Evolutionary conservation across 2,888 invertebrate genomes (phyloP).

Genomic region (Polietes domitor): DNA sequence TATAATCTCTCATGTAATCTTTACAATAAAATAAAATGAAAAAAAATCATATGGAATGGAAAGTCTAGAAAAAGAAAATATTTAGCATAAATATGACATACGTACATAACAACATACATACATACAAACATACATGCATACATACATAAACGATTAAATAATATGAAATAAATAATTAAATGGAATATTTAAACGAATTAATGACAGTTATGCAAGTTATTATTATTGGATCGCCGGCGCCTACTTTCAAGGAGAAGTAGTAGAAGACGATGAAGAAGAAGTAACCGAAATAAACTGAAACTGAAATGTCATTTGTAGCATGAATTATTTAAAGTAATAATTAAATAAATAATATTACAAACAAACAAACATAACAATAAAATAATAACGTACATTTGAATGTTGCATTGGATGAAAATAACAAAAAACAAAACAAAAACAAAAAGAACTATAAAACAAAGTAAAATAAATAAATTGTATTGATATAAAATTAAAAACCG

Average conservation of each 20-base stretch:
- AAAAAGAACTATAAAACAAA: constrained; percentile 9
- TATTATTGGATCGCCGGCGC: neutral
- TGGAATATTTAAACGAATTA: constrained; percentile 16
- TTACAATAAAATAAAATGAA: constrained; percentile 31
- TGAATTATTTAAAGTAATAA: constrained; percentile 49
- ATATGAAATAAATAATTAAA: constrained; percentile 38
- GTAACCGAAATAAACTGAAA: neutral
- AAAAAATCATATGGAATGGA: constrained; percentile 22
- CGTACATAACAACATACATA: constrained; percentile 25
- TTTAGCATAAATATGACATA: constrained; percentile 29
- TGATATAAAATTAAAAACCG: constrained; percentile 19
- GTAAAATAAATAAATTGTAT: constrained; percentile 41
- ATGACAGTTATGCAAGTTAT: constrained; percentile 19
- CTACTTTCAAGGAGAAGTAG: neutral
- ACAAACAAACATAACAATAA: constrained; percentile 17
- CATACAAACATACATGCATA: constrained; percentile 1
- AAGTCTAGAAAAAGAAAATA: neutral
- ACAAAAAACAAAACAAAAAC: constrained; percentile 53
- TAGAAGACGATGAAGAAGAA: constrained; percentile 1
- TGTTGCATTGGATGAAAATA: constrained; percentile 66
- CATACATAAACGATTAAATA: neutral
- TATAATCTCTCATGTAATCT: constrained; percentile 59
- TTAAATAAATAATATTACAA: constrained; percentile 31
- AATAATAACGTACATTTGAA: constrained; percentile 60
- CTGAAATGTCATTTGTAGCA: constrained; percentile 60